These are phyloP conservation scores for Oscheius onirici DNA, from an alignment of 2,888 invertebrate species.

Conservation along the genomic window DNA sequence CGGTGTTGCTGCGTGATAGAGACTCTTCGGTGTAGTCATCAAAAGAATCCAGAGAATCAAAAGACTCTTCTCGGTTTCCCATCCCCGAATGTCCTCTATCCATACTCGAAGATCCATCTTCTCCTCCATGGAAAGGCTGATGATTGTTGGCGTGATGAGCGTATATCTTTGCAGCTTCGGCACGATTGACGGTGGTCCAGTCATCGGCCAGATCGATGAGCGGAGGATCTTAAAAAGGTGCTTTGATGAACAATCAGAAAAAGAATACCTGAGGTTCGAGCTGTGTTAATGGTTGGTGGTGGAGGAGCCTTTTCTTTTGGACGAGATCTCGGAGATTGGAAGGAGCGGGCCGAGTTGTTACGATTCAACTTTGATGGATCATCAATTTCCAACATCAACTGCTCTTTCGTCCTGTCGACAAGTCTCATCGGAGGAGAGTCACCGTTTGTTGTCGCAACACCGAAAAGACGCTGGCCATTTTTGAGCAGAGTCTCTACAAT, in stretches of 20 bases:
- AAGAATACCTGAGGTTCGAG: constrained; percentile 14
- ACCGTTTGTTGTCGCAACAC: constrained; percentile 19
- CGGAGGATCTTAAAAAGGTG: constrained; percentile 13
- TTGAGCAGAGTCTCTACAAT: constrained; percentile 51
- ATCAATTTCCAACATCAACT: constrained; percentile 10
- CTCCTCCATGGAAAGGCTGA: neutral
- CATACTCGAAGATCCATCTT: neutral
- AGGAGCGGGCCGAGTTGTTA: constrained; percentile 36
- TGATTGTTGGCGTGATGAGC: neutral
- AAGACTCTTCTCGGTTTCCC: neutral
- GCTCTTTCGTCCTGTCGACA: neutral
- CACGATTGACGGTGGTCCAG: constrained; percentile 13
- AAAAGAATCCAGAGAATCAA: constrained; percentile 20
- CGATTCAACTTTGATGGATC: constrained; percentile 35
- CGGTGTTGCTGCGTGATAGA: constrained; percentile 36
- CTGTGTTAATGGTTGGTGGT: constrained; percentile 35
- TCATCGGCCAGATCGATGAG: constrained; percentile 26
- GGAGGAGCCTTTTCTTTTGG: constrained; percentile 55
- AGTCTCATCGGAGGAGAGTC: neutral
- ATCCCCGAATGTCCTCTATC: neutral
- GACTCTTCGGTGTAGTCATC: constrained; percentile 30
- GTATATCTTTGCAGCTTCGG: constrained; percentile 6
- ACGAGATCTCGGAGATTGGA: constrained; percentile 38
- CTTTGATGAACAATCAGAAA: neutral
- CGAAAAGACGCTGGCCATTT: constrained; percentile 50